phyloP scores from a whole-genome alignment of 2,797 vertebrate genomes.

The Danio albolineatus region DNA sequence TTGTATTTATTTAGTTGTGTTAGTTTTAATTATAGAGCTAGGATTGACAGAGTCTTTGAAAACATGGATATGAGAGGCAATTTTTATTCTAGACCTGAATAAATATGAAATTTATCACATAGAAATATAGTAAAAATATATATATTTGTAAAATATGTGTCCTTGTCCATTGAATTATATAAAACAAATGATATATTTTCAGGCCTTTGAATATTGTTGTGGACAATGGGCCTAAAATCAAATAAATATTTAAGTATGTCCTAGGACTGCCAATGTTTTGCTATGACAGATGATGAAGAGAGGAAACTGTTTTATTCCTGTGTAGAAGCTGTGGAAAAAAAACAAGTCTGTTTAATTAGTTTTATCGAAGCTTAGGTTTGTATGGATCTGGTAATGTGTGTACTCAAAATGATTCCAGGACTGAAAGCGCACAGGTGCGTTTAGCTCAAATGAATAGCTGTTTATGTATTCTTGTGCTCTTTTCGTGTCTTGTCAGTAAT shows the following conservation, averaged over 20 bases:
- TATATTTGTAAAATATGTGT: too few relatives aligned
- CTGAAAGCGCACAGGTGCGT: not conserved
- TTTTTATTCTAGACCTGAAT: not conserved
- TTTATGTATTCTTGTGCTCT: conserved; percentile 15
- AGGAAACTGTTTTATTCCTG: not conserved
- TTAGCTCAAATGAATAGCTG: conserved; percentile 4
- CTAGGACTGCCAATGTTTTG: not conserved
- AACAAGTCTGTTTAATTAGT: not conserved
- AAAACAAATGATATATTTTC: not conserved
- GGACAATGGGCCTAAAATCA: not conserved
- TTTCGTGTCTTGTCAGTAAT: conserved; percentile 3
- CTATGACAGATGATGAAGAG: not conserved
- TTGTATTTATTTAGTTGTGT: too few relatives aligned
- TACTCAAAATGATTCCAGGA: conserved; percentile 23
- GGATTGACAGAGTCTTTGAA: not conserved
- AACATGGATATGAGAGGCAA: not conserved
- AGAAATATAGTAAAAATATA: not conserved
- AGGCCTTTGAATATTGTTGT: not conserved
- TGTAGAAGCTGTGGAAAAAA: not conserved
- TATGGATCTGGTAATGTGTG: not conserved
- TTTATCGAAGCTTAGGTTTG: not conserved
- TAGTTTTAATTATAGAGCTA: not conserved
- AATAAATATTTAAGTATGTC: not conserved
- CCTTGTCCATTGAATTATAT: too few relatives aligned
- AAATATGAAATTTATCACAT: not conserved